Percentiles rank a stretch among this genome's conserved stretches.
phyloP scores from a whole-genome alignment of 1,140 invertebrate genomes.

The Riptortus pedestris region DNA sequence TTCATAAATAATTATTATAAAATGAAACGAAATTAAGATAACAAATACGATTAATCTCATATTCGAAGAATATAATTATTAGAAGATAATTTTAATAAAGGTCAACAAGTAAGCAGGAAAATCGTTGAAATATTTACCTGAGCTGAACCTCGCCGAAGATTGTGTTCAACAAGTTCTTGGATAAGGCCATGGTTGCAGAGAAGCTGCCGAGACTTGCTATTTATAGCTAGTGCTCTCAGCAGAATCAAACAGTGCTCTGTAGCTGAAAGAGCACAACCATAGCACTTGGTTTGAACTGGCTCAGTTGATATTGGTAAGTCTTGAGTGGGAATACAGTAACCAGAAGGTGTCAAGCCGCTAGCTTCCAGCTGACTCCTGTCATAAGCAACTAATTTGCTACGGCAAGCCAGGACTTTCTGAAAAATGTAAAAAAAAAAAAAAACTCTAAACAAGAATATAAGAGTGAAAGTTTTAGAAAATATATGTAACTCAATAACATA shows the following conservation, averaged over 20 bases:
- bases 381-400: conserved; percentile 83
- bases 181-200: conserved; percentile 80
- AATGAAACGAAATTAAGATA: too few relatives aligned
- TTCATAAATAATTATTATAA: too few relatives aligned
- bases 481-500: too few relatives aligned
- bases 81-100: too few relatives aligned
- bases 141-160: conserved; percentile 66
- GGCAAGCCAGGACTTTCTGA: conserved; percentile 75
- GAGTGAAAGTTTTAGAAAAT: not conserved
- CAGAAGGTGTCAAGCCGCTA: conserved; percentile 19
- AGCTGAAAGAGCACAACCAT: conserved; percentile 74
- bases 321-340: not conserved
- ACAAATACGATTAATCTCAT: too few relatives aligned
- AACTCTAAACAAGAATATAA: not conserved
- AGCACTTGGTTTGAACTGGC: conserved; percentile 46
- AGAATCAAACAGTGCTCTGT: conserved; percentile 90
- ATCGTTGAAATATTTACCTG: conserved; percentile 41
- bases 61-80: too few relatives aligned
- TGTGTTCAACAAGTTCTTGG: conserved; percentile 80
- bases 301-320: not conserved
- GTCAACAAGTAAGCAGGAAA: too few relatives aligned
- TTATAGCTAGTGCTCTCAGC: conserved; percentile 80
- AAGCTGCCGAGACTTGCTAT: conserved; percentile 60
- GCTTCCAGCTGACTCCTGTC: conserved; percentile 67
- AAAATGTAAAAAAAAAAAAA: conserved; percentile 20